phyloP scores from a whole-genome alignment of 2,888 invertebrate species.

The Cerastoderma edule region DNA sequence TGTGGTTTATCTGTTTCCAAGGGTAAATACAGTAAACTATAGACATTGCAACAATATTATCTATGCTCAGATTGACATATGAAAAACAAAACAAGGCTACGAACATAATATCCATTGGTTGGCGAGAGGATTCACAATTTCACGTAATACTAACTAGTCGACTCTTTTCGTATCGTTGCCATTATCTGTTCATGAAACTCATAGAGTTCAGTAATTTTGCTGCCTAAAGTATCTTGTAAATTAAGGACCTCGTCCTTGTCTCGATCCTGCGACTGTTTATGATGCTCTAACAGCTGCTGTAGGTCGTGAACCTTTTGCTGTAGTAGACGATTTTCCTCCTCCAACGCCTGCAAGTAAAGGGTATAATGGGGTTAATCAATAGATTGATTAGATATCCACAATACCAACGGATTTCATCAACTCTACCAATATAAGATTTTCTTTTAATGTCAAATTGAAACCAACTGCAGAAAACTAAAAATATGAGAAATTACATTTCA shows the following conservation, averaged over 20 bases:
- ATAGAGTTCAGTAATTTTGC: conserved; percentile 79
- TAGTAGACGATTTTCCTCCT: conserved; percentile 76
- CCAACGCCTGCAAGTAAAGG: conserved; percentile 69
- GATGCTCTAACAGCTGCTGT: conserved; percentile 72
- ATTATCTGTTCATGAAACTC: conserved; percentile 79
- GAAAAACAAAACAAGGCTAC: no score
- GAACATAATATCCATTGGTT: no score
- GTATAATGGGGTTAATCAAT: not conserved
- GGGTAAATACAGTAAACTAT: no score
- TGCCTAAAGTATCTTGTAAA: conserved; percentile 78
- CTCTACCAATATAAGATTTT: no score
- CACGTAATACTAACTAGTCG: conserved; percentile 65
- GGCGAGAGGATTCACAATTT: no score
- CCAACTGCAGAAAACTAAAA: no score
- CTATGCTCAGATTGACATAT: no score
- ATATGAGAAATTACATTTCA: no score
- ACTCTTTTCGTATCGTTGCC: conserved; percentile 74
- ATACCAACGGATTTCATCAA: no score
- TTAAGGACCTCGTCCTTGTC: conserved; percentile 74
- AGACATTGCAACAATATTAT: no score
- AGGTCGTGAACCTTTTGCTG: conserved; percentile 71
- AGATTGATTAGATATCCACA: not conserved
- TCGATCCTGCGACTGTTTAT: conserved; percentile 65
- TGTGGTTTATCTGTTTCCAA: no score
- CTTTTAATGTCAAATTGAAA: no score